Conservation (phyloP, 2,113 vertebrate genomes). For the Ramphastos sulfuratus region DNA sequence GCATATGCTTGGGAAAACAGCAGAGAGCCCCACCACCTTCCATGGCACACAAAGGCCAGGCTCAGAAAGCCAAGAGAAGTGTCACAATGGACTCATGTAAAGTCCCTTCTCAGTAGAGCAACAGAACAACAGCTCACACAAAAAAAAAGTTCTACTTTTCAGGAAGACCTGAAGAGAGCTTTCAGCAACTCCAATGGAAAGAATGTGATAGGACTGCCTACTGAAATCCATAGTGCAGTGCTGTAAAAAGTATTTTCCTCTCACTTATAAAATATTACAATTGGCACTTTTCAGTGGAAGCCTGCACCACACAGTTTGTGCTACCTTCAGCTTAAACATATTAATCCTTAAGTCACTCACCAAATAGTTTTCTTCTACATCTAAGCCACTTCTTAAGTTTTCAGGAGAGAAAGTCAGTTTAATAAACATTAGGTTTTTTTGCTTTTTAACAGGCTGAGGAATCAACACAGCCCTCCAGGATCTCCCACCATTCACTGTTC, state of each 20-base stretch:
- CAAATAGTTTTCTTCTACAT: not conserved
- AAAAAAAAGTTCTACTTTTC: rapidly evolving
- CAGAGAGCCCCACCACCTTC: not conserved
- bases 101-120: not conserved
- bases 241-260: not conserved
- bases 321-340: not conserved
- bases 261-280: not conserved
- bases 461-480: rapidly evolving
- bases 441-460: not conserved
- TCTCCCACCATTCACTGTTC: rapidly evolving
- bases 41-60: too few species aligned
- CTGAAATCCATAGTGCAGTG: not conserved
- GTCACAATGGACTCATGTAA: rapidly evolving
- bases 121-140: not conserved
- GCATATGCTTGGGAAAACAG: not conserved
- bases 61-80: not conserved
- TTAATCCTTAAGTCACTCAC: not conserved
- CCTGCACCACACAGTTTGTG: not conserved
- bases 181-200: not conserved
- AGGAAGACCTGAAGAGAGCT: not conserved
- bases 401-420: not conserved
- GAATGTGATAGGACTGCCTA: not conserved
- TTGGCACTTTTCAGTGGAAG: not conserved
- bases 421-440: not conserved
- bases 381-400: not conserved